A percentile compares a stretch with the other conserved stretches of the same genome.
Evolutionary conservation across 92 coral and sea anemone genomes (phyloP).

Genomic region (Parazoanthus darwini): DNA sequence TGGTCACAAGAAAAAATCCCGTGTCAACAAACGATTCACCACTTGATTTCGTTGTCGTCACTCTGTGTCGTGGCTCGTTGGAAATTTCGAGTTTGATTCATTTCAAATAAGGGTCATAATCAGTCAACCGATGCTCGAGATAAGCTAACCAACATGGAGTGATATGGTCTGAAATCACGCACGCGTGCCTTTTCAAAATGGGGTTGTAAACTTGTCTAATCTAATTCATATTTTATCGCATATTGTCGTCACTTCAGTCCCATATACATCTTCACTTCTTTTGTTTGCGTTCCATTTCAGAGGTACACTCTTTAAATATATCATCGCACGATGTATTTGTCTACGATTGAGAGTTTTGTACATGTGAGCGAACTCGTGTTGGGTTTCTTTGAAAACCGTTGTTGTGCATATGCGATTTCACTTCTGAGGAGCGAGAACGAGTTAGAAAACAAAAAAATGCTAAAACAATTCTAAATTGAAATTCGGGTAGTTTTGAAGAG

Average conservation of each 20-base stretch:
- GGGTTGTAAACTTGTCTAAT: background rate
- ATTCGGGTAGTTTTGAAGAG: too few relatives aligned
- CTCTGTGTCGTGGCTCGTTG: background rate
- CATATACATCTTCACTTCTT: background rate
- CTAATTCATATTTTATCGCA: slow-evolving; percentile 11
- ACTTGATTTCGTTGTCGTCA: background rate
- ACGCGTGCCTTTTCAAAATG: slow-evolving; percentile 12
- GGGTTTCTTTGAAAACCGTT: background rate
- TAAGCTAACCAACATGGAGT: background rate
- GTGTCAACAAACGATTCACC: background rate
- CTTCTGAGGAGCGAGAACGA: background rate
- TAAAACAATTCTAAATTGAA: too few relatives aligned
- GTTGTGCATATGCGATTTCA: background rate
- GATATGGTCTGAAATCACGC: background rate
- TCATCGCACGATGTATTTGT: background rate
- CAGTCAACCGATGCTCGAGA: background rate
- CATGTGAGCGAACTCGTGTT: background rate
- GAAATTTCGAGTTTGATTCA: background rate
- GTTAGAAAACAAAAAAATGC: too few relatives aligned
- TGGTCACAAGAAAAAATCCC: background rate
- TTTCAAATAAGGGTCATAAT: background rate
- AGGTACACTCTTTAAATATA: background rate
- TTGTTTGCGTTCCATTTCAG: background rate
- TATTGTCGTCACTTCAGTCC: slow-evolving; percentile 7
- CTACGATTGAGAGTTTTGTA: background rate